Evolutionary conservation across 2,797 vertebrate genomes (phyloP).

Genomic region (Sebastes minor): DNA sequence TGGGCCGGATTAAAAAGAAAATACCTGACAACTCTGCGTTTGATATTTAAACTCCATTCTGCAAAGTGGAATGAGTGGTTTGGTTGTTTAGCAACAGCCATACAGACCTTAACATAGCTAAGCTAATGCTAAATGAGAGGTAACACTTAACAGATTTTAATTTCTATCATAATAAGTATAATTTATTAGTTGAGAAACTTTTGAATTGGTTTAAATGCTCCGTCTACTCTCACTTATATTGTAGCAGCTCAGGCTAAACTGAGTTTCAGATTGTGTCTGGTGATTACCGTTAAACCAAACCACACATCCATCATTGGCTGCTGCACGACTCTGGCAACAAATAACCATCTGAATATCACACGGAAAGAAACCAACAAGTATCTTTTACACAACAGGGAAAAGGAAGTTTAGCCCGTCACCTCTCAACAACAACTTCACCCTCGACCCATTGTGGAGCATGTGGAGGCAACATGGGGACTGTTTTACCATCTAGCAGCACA

Average conservation of each 20-base stretch:
- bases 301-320: background rate
- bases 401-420: background rate
- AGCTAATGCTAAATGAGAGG: background rate
- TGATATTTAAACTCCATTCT: background rate
- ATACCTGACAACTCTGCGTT: background rate
- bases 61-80: background rate
- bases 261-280: background rate
- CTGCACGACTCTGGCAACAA: background rate
- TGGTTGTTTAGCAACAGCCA: background rate
- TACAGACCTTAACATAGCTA: background rate
- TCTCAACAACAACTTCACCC: constrained; percentile 52
- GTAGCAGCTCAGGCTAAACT: background rate
- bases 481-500: constrained; percentile 80
- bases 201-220: background rate
- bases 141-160: background rate
- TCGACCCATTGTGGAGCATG: constrained; percentile 42
- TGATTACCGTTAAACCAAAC: background rate
- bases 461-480: constrained; percentile 83
- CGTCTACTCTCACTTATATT: background rate
- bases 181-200: background rate
- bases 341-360: constrained; percentile 13
- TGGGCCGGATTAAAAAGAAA: background rate
- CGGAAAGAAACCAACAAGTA: constrained; percentile 29
- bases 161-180: background rate
- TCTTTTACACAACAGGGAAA: constrained; percentile 8